Base-by-base conservation (phyloP, 2,113 vertebrate genomes). In the Limnothrissa miodon region DNA sequence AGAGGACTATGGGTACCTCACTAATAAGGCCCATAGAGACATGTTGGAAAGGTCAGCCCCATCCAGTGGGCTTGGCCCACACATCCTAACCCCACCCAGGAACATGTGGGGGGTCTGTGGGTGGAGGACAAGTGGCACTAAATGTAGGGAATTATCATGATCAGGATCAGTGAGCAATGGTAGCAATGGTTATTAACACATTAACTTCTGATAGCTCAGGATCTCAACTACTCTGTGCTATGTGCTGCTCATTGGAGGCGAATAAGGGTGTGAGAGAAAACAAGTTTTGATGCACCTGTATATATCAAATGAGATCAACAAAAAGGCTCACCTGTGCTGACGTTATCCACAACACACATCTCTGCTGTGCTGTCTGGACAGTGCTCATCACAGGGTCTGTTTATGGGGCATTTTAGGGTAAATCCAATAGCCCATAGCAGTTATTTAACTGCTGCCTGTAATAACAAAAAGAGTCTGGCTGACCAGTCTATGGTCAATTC, bases 1-100 rank as follows among this genome's bases (percentile, higher is more conserved):
- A 89, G 87, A 45, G 36, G 36, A 78, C 66, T 23, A 83, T 84
- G 85, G 81, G 82, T 84, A 84, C 86, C 87, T 85, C 78, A 85
- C 89, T 93, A 93, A 93, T 93, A 87, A 90, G 89, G 87, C 90
- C 92, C 91, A 90, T 51, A 29, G 92, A 91, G 92, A 92, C 74
- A 82, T 5, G 9, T 5, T 86, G 82, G 89, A 90, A 92, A 92
- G 89, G 90, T 91, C 89, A 87, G 80, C 85, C 84, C 78, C 86
- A 83, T 62, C 33, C 9, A 15, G 33, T 74, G 66, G n/a, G 59
- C 59, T n/a, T 25, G 59, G 29, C 59, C 59, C 25, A 10, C 25
- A 25, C n/a, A 74, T 39, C 10, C 66, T 74, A 36, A 70, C 13
- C 66, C 66, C 66, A 17, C 15, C 66, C 9, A 74, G 33, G 66